Conservation (phyloP, 2,888 invertebrate genomes). For the Drosophila ezoana region DNA sequence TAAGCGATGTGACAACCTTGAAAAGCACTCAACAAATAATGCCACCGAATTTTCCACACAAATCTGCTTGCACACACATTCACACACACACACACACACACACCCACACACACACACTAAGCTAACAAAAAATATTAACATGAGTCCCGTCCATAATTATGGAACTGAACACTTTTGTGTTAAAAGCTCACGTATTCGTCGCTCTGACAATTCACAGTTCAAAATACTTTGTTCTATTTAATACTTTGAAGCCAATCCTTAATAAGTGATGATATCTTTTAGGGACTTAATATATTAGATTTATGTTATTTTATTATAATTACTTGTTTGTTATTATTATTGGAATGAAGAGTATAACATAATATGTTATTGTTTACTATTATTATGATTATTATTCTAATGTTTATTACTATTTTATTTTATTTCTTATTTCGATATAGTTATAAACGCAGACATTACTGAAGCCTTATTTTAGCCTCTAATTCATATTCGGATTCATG, state of each 20-base stretch:
- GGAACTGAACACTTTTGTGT: conserved; percentile 14
- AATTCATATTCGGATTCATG: too few species aligned
- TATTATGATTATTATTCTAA: too few species aligned
- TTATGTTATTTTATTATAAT: too few species aligned
- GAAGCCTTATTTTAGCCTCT: too few species aligned
- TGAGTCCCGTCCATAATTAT: conserved; percentile 48
- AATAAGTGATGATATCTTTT: background rate
- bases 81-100: background rate
- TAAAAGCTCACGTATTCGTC: conserved; percentile 32
- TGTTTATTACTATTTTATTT: too few species aligned
- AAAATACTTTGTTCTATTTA: background rate
- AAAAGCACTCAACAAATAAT: conserved; percentile 74
- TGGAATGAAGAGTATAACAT: too few species aligned
- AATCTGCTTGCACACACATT: background rate
- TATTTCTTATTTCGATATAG: too few species aligned
- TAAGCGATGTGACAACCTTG: conserved; percentile 59
- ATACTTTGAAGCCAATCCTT: background rate
- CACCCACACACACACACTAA: background rate
- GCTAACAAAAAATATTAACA: conserved; percentile 9
- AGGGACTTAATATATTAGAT: background rate
- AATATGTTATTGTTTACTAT: too few species aligned
- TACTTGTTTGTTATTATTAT: too few species aligned
- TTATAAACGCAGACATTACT: too few species aligned
- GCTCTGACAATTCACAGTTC: background rate
- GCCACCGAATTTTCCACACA: background rate